Evolutionary conservation across 2,888 invertebrate species (phyloP), one percentile per base, ranked within the genome.

Genomic region (Steinernema scapterisci): DNA sequence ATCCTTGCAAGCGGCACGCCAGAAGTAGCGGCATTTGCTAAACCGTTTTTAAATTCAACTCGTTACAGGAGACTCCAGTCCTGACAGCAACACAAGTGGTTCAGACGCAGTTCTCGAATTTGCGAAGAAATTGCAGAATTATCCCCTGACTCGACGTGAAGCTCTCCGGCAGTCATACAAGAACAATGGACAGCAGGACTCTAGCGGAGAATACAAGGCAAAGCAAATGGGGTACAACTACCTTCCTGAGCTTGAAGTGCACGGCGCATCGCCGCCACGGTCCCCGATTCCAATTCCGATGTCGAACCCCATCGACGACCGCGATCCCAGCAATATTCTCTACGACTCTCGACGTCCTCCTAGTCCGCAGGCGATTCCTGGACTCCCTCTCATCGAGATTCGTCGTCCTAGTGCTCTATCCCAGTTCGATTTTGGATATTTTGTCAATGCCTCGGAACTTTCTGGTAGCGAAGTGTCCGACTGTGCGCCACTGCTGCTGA

Each of bases 31-130:
- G 11, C 11, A 27, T 6, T 31, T 5, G 9, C 31, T 7, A 5
- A 13, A 5, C 3, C 31, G 27, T 11, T n/a, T 27, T 11, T 31
- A 7, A 9, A 31, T 11, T 9, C 1, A 54, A 7, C 25, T 5
- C 31, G 25, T 76, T 80, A 43, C 77, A 84, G 84, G 84, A 75
- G 86, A 86, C 52, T 85, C 85, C 0, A 81, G 81, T 16, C 84
- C 83, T 23, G 86, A 85, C 45, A 84, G 84, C 73, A 83, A 81
- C 70, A 82, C 83, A 2, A 83, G 84, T 74, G 85, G 86, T 21
- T 85, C 84, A n/a, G 87, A 87, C 72, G 83, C 87, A 0, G 86
- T 87, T 3, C 76, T 87, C 11, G 86, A 87, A 56, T 87, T 87
- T 75, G 84, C 86, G 6, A 79, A 81, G 72, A 84, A 84, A 72